Conservation (phyloP, 1,140 invertebrate genomes). For the Liolophura sinensis region DNA sequence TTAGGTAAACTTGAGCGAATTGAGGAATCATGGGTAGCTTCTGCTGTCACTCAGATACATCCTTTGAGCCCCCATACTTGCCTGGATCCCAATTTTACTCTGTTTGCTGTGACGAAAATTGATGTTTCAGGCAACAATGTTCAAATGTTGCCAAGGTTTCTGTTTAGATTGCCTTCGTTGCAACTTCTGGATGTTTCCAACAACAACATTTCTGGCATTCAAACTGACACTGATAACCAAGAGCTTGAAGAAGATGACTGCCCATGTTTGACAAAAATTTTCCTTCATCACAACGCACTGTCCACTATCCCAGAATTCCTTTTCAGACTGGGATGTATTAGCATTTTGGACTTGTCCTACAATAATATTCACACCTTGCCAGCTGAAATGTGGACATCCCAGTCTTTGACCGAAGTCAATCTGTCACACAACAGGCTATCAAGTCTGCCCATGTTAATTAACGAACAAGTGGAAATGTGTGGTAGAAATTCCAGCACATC, state of each 20-base stretch:
- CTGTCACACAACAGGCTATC: conserved; percentile 87
- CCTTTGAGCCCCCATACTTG: background rate
- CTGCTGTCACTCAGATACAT: conserved; percentile 42
- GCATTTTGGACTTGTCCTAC: conserved; percentile 87
- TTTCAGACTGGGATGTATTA: conserved; percentile 79
- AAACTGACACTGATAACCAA: conserved; percentile 48
- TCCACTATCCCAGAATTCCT: conserved; percentile 78
- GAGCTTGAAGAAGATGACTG: conserved; percentile 33
- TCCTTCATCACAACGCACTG: conserved; percentile 85
- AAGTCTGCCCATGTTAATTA: conserved; percentile 71
- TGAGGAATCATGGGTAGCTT: conserved; percentile 80
- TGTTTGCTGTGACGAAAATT: conserved; percentile 89
- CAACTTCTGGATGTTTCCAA: conserved; percentile 81
- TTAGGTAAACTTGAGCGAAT: conserved; percentile 66
- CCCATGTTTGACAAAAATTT: conserved; percentile 85
- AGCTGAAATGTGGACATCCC: conserved; percentile 79
- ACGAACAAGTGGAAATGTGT: no score
- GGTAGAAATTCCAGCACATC: no score
- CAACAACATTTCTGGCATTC: conserved; percentile 81
- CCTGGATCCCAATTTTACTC: conserved; percentile 61
- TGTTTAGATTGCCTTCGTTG: conserved; percentile 83
- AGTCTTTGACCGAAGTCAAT: conserved; percentile 73
- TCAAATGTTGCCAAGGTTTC: conserved; percentile 74
- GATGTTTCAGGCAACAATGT: conserved; percentile 93
- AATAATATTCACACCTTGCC: conserved; percentile 90